Evolutionary conservation across 2,797 vertebrate genomes (phyloP), one percentile per base, ranked within the genome.

Genomic region (Liasis olivaceus): DNA sequence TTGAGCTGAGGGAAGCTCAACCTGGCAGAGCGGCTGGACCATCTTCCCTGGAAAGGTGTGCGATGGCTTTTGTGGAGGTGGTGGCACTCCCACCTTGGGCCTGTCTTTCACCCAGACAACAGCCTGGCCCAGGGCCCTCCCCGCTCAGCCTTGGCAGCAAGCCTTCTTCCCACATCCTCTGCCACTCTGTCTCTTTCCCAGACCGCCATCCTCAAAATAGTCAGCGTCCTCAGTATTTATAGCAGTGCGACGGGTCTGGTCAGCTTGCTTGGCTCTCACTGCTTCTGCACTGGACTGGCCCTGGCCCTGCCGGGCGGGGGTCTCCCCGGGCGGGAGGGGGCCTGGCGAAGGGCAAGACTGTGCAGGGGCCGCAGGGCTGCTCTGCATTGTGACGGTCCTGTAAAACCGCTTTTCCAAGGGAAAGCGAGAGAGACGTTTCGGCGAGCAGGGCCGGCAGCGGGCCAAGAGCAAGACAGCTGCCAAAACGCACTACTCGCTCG

Each of bases 211-310:
- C 98, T 98, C 98, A 98, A 98, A 98, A 98, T 97, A 98, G 97
- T 98, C 95, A 93, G 96, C 95, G 98, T 98, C 98, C 90, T 97
- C 97, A 97, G 98, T 99, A 99, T 99, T 99, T 99, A 99, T 99
- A 99, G 99, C 97, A 95, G 97, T 94, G 97, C 95, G 97, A 97
- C 97, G 97, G 97, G 98, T 98, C 98, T 98, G 97, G 98, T 98
- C 98, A 96, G 98, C 98, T 98, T 99, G 98, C 99, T 99, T 99
- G 98, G 98, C 98, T 99, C 99, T 99, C 98, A 98, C 98, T 98
- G 98, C 98, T 99, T 98, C 97, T 98, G 98, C 97, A 97, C 98
- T 97, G 96, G 96, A 97, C 96, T 96, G 97, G 94, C 97, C 98
- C 97, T 98, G 98, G 95, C 97, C 98, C 98, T 97, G 31, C 93